Evolutionary conservation across 2,113 vertebrate genomes (phyloP), one percentile per base, ranked within the genome.

Genomic region (Fukomys damarensis): DNA sequence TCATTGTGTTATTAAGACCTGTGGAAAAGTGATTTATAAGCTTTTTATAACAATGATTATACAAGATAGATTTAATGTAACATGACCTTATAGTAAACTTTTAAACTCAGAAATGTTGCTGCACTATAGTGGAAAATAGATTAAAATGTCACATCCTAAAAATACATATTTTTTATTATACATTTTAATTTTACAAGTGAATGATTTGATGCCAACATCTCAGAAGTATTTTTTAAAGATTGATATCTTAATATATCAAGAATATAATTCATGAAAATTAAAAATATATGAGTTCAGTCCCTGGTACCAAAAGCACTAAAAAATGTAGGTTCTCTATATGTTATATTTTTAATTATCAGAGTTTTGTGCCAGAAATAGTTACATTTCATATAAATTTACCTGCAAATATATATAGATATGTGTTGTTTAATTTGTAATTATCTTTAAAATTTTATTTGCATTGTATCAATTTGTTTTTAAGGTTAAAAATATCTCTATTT

Each of bases 1-100:
- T 93, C 54, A 97, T 92, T 97, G 96, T 88, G 32, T 76, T 12
- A 81, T 96, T 95, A 89, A 96, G 56, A 94, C 19, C 16, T 59
- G 30, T 89, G 58, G 49, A 93, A 89, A 93, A 24, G 65, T 96
- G 70, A 77, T 81, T 93, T 95, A 96, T 61, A 88, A 77, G 52
- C 35, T 90, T 93, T 68, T 92, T 89, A 49, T 59, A 95, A 68
- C 46, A 86, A 89, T 59, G 24, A 16, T 82, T 43, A 84, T 56
- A 1, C 41, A 94, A 87, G 30, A 87, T 86, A 43, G 30, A 84
- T 43, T 89, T 81, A 80, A 77, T 87, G 93, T 81, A 86, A 86
- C 94, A 41, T 54, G 77, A 56, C 10, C 65, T 86, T 91, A 89
- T 22, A 82, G 84, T 56, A 77, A 7, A 92, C 81, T 94, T 86